Evolutionary conservation across 2,113 vertebrate genomes (phyloP).

Genomic region (Syrrhaptes paradoxus): DNA sequence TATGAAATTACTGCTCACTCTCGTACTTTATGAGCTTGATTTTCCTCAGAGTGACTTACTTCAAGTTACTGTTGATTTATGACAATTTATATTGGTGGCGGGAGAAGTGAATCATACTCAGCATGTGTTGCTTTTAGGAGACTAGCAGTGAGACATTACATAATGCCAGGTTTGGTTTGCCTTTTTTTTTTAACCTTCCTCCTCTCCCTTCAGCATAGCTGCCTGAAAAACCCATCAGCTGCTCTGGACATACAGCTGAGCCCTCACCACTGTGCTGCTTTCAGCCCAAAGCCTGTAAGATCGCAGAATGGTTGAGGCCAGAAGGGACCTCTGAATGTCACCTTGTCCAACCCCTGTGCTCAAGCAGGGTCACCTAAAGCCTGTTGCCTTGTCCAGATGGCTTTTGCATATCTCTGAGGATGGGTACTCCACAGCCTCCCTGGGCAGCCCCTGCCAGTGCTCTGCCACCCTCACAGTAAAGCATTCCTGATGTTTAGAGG

Average conservation of each 20-base stretch:
- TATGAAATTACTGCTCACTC: background rate
- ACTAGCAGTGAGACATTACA: constrained; percentile 3
- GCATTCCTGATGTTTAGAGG: background rate
- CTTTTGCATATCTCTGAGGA: background rate
- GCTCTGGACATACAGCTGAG: background rate
- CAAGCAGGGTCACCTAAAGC: background rate
- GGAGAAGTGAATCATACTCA: constrained; percentile 16
- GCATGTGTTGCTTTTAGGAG: background rate
- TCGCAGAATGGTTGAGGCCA: background rate
- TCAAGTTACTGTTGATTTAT: background rate
- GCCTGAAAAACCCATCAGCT: background rate
- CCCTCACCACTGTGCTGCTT: background rate
- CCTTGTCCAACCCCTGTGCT: too few species aligned
- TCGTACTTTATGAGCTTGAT: background rate
- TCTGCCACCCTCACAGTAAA: background rate
- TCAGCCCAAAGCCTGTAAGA: background rate
- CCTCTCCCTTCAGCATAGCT: background rate
- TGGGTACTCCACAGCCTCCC: background rate
- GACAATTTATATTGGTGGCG: background rate
- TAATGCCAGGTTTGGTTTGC: constrained; percentile 3
- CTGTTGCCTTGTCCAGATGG: background rate
- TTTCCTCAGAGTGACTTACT: background rate
- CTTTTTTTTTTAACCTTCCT: background rate
- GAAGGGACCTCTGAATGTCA: background rate
- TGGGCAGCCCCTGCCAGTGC: background rate